Conservation (phyloP, 2,113 vertebrate genomes). For the Grammomys dolichurus region DNA sequence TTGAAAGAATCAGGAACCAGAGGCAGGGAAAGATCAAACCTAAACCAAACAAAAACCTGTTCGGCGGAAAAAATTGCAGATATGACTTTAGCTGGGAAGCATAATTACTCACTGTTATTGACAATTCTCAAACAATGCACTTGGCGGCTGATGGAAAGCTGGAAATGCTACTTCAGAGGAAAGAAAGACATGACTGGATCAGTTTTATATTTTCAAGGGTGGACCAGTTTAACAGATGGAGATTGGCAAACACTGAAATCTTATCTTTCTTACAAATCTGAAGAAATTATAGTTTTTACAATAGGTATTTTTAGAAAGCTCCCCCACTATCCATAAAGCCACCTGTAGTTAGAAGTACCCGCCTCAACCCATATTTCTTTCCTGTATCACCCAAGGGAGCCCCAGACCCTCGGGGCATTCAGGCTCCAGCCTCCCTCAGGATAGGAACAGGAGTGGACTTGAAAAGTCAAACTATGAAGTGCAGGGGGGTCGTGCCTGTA, state of each 20-base stretch:
- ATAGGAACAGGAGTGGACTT: neutral
- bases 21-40: neutral
- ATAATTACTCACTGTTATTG: neutral
- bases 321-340: neutral
- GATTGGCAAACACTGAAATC: neutral
- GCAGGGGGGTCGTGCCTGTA: neutral
- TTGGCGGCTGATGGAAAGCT: neutral
- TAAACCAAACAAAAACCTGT: neutral
- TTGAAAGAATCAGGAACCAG: neutral
- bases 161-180: neutral
- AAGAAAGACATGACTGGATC: neutral
- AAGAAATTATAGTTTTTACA: neutral
- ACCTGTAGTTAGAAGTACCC: neutral
- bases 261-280: neutral
- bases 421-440: neutral
- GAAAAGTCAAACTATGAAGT: neutral
- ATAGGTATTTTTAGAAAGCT: neutral
- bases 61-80: neutral
- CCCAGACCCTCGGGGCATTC: no score
- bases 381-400: neutral
- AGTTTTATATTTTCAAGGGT: neutral
- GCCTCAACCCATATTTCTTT: fast-evolving
- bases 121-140: neutral
- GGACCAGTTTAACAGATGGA: neutral
- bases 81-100: neutral